Conservation (phyloP, 2,888 invertebrate genomes). For the Sinohyriopsis cumingii region DNA sequence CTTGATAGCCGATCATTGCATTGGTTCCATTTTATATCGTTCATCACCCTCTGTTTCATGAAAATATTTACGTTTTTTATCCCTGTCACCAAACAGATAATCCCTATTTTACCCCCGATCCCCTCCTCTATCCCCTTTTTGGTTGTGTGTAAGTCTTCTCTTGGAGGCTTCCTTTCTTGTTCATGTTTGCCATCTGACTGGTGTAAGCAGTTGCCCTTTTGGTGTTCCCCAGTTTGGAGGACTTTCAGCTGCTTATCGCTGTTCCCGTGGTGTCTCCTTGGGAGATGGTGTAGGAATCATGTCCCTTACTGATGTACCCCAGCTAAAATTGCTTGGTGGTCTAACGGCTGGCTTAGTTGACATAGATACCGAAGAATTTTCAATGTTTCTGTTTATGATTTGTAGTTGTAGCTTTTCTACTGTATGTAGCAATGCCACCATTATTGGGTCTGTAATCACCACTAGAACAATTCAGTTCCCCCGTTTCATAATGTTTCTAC, state of each 20-base stretch:
- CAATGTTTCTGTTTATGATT: constrained; percentile 6
- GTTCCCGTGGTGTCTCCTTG: constrained; percentile 18
- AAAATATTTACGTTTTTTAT: not conserved
- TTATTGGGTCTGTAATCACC: no score
- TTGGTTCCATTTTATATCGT: constrained; percentile 21
- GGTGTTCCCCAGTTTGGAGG: constrained; percentile 32
- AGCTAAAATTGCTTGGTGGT: constrained; percentile 2
- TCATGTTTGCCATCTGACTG: constrained; percentile 9
- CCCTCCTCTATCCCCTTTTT: constrained; percentile 13
- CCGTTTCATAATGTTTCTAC: not conserved
- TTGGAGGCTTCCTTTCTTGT: not conserved
- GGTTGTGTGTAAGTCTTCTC: constrained; percentile 19
- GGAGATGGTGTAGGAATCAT: constrained; percentile 33
- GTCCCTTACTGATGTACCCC: constrained; percentile 20
- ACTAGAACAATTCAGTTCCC: not conserved
- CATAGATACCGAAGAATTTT: no score
- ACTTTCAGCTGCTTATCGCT: constrained; percentile 9
- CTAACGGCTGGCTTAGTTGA: constrained; percentile 15
- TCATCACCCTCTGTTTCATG: constrained; percentile 2
- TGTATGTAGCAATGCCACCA: no score
- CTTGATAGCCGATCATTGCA: constrained; percentile 13
- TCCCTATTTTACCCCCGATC: not conserved
- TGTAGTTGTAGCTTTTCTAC: not conserved
- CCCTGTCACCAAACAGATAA: constrained; percentile 1
- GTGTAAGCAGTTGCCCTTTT: constrained; percentile 5